Evolutionary conservation across 53 echinoderm and acorn worm species (phyloP).

Genomic region (Mesocentrotus franciscanus): DNA sequence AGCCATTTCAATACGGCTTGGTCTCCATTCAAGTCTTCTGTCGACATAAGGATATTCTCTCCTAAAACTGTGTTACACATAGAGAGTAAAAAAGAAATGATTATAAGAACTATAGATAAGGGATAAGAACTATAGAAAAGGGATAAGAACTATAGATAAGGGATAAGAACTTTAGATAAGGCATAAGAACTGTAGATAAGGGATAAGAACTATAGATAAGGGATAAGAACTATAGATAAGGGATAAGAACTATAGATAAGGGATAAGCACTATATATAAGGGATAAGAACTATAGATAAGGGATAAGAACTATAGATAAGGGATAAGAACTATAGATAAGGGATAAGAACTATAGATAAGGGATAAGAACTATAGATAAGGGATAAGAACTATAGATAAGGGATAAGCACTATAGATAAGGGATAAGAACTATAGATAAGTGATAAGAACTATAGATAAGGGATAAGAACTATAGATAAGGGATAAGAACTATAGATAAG

Average conservation of each 20-base stretch:
- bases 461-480: neutral
- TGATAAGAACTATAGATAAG: neutral
- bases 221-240: too few relatives aligned
- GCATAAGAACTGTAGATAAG: too few relatives aligned
- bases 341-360: neutral
- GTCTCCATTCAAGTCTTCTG: slow-evolving; percentile 77
- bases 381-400: neutral
- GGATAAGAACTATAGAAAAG: neutral
- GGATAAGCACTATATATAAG: too few relatives aligned
- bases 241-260: too few relatives aligned
- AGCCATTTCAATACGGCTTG: slow-evolving; percentile 79
- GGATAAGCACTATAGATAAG: neutral
- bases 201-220: too few relatives aligned
- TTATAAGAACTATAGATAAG: neutral
- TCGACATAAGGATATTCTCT: slow-evolving; percentile 88
- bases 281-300: too few relatives aligned
- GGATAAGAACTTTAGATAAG: too few relatives aligned
- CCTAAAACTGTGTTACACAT: slow-evolving; percentile 75
- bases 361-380: neutral
- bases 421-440: neutral
- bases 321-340: neutral
- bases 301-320: neutral
- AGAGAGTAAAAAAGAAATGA: neutral
- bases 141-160: neutral
- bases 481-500: neutral